Base-by-base conservation (phyloP, 2,888 invertebrate species). In the Trichogramma evanescens region DNA sequence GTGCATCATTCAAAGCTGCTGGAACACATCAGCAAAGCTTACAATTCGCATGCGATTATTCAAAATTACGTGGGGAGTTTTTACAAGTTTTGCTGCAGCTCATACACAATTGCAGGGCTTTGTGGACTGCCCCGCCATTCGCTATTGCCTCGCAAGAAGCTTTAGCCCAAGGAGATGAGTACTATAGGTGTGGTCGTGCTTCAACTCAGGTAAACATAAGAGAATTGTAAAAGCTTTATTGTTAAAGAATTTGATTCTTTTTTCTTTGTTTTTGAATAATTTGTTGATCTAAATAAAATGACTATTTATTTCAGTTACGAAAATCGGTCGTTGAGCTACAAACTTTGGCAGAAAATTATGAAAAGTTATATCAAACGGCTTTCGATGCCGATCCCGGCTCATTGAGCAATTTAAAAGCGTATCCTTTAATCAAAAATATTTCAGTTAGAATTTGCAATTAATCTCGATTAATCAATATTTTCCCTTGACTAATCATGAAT, bases 111-210 rank as follows among this genome's bases (percentile, higher is more conserved):
- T 91, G 91, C 68, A 73, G 84, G 66, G 87, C 89, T 62, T 81
- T 92, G 46, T 91, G 91, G 71, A 91, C 94, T 62, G 92, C 93
- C 61, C 96, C 95, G 41, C 94, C 95, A 46, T 94, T 95, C 0
- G 95, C 95, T 0, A 92, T 95, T 59, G 94, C 95, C 0, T 86
- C 89, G 3, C 86, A 89, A 3, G 83, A 91, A 56, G 93, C 93
- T 0, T 88, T 89, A 66, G 85, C 86, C 48, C 86, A 89, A 0
- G 82, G 89, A 55, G 91, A 91, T 71, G 89, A 91, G 69, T 82
- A 89, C 58, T 87, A 89, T 68, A 83, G 88, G 66, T 90, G 87
- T 74, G 91, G 91, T 0, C 86, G 91, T 66, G 87, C 91, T 1
- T 89, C 91, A 0, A 85, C 86, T 72, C 90, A 91, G 79, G 83